phyloP scores from a whole-genome alignment of 2,888 invertebrate genomes.

The Endomychus coccineus region DNA sequence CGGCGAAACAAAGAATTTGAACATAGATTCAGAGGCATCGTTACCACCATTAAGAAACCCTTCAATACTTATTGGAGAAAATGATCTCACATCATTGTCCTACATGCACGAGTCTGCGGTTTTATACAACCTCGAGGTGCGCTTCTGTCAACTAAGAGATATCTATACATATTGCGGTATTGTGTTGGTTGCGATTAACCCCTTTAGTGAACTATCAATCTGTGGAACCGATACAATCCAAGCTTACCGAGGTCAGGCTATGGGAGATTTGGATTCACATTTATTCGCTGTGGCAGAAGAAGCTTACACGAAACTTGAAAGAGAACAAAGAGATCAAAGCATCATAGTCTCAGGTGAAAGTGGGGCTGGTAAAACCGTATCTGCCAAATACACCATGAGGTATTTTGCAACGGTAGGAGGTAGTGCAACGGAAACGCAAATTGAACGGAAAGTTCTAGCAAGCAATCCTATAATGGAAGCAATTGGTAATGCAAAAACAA shows the following conservation, averaged over 20 bases:
- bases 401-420: constrained; percentile 97
- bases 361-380: constrained; percentile 97
- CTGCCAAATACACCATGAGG: constrained; percentile 97
- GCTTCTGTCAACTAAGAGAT: constrained; percentile 85
- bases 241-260: constrained; percentile 87
- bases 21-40: constrained; percentile 60
- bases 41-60: constrained; percentile 92
- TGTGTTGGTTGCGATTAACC: constrained; percentile 96
- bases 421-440: constrained; percentile 73
- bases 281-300: constrained; percentile 98
- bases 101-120: constrained; percentile 98
- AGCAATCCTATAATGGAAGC: constrained; percentile 99
- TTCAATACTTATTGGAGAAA: constrained; percentile 91
- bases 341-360: constrained; percentile 95
- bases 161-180: constrained; percentile 99
- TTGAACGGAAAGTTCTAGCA: constrained; percentile 91
- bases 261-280: constrained; percentile 96
- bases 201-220: constrained; percentile 89
- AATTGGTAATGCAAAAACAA: constrained; percentile 97
- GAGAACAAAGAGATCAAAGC: constrained; percentile 71
- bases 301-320: constrained; percentile 90
- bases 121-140: constrained; percentile 86
- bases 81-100: constrained; percentile 93
- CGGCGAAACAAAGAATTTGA: constrained; percentile 53
- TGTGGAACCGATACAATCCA: constrained; percentile 94